These are phyloP conservation scores for Girardia tigrina DNA, from an alignment of 2,888 invertebrate genomes.

Conservation along the genomic window DNA sequence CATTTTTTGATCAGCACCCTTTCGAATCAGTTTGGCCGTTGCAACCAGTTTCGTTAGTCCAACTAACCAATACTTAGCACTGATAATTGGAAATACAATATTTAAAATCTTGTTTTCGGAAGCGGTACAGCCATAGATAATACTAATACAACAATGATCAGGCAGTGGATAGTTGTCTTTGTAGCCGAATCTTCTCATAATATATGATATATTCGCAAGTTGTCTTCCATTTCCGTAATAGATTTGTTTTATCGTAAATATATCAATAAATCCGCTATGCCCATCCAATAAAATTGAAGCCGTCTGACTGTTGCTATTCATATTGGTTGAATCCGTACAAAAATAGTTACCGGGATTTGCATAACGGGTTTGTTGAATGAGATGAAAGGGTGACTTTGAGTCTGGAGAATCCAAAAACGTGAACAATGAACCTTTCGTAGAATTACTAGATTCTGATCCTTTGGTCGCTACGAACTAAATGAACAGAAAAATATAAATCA, in stretches of 20 bases:
- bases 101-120: conserved; percentile 74
- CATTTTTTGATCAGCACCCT: conserved; percentile 62
- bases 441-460: background rate
- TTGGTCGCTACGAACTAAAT: background rate
- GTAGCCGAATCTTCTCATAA: conserved; percentile 13
- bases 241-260: conserved; percentile 37
- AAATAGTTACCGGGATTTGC: background rate
- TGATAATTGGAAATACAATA: conserved; percentile 64
- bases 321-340: background rate
- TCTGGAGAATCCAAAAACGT: conserved; percentile 3
- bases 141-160: conserved; percentile 57
- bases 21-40: conserved; percentile 64
- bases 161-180: conserved; percentile 38
- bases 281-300: background rate
- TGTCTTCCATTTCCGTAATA: conserved; percentile 30
- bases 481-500: too few relatives aligned
- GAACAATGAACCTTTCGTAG: background rate
- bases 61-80: conserved; percentile 54
- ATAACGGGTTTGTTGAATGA: background rate
- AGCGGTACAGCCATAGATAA: conserved; percentile 68
- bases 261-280: conserved; percentile 36
- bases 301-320: background rate
- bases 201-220: background rate
- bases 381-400: background rate
- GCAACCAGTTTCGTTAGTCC: conserved; percentile 67